Percentiles rank a stretch among this genome's conserved stretches.
phyloP scores from a whole-genome alignment of 2,113 vertebrate species.

The Onychorhynchus coronatus region DNA sequence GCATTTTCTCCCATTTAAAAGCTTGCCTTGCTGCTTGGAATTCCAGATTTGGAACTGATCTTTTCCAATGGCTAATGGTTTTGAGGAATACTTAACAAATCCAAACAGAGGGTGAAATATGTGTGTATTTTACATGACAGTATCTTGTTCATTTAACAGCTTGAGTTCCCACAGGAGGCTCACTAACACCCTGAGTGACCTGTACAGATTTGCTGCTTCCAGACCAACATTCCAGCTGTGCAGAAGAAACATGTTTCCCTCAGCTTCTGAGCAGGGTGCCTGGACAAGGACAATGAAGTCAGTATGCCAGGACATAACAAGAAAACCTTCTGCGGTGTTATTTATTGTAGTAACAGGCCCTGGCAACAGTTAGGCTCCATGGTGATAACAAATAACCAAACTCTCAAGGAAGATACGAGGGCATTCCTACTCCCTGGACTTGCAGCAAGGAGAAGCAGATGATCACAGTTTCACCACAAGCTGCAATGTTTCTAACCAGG shows the following conservation, averaged over 20 bases:
- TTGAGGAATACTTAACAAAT: neutral
- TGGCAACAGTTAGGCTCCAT: conserved; percentile 31
- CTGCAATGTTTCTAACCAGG: conserved; percentile 39
- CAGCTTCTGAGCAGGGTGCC: neutral
- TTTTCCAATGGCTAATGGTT: neutral
- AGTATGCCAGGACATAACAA: neutral
- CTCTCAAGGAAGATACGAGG: neutral
- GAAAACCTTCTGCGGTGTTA: neutral
- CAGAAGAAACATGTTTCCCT: neutral
- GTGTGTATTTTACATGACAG: neutral
- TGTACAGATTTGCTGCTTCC: neutral
- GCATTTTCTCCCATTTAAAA: neutral
- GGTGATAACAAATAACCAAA: neutral
- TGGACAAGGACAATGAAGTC: neutral
- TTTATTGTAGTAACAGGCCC: conserved; percentile 75
- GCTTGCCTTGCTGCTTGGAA: neutral
- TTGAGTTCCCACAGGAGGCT: neutral
- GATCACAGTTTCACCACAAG: conserved; percentile 33
- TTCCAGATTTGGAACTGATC: neutral
- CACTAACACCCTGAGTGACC: neutral
- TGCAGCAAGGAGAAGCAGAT: neutral
- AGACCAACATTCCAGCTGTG: neutral
- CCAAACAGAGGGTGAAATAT: neutral
- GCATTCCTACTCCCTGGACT: neutral
- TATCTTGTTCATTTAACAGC: neutral